Evolutionary conservation across 1,140 invertebrate species (phyloP).

Genomic region (Cydia fagiglandana): DNA sequence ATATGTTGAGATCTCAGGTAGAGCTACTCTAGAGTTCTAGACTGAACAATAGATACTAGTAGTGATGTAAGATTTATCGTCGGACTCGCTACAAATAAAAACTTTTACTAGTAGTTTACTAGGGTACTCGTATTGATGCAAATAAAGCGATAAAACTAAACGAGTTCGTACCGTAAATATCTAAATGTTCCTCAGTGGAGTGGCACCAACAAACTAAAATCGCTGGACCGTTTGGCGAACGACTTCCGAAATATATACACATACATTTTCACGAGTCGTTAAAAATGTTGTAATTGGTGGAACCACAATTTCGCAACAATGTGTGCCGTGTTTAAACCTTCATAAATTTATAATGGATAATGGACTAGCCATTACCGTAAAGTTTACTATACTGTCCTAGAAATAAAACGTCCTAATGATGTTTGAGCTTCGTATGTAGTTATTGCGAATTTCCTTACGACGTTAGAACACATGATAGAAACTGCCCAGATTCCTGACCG

Average conservation of each 20-base stretch:
- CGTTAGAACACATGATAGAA: constrained; percentile 35
- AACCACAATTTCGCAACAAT: constrained; percentile 45
- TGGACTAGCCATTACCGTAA: constrained; percentile 34
- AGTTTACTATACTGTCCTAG: constrained; percentile 36
- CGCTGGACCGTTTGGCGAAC: background rate
- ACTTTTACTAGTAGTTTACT: background rate
- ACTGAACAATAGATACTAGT: too few species aligned
- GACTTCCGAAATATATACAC: constrained; percentile 9
- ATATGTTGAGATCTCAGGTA: too few species aligned
- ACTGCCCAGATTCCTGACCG: constrained; percentile 5
- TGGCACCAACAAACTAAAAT: background rate
- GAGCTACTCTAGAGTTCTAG: too few species aligned
- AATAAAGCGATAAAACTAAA: constrained; percentile 3
- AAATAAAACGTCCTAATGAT: background rate
- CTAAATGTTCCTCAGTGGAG: background rate
- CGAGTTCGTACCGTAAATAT: background rate
- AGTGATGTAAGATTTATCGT: constrained; percentile 3
- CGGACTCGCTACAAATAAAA: background rate
- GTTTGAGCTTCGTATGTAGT: background rate
- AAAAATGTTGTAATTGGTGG: constrained; percentile 55
- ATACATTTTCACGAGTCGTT: constrained; percentile 45
- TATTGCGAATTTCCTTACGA: background rate
- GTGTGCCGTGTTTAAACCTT: constrained; percentile 51
- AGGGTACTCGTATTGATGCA: background rate
- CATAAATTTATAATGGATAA: constrained; percentile 22